phyloP scores from a whole-genome alignment of 2,888 invertebrate genomes.

The Teleiodes luculella region DNA sequence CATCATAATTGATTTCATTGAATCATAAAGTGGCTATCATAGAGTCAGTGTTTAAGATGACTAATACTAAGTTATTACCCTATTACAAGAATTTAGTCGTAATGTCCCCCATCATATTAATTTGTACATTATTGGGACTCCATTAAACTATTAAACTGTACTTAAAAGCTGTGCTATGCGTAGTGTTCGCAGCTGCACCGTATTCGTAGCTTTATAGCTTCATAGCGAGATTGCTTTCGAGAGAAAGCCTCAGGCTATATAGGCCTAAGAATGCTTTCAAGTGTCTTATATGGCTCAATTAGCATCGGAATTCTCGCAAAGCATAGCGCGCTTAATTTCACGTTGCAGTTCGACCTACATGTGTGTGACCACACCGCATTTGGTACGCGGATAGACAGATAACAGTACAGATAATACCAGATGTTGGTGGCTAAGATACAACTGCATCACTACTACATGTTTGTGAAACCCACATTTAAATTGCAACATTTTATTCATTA shows the following conservation, averaged over 20 bases:
- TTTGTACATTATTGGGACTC: too few relatives aligned
- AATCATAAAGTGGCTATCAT: too few relatives aligned
- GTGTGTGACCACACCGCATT: conserved; percentile 47
- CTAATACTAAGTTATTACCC: too few relatives aligned
- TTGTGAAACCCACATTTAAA: too few relatives aligned
- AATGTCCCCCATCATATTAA: too few relatives aligned
- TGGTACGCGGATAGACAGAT: background rate
- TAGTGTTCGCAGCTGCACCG: background rate
- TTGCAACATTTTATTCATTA: too few relatives aligned
- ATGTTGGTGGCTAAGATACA: background rate
- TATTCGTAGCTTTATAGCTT: conserved; percentile 3
- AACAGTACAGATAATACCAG: background rate
- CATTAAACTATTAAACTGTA: too few relatives aligned
- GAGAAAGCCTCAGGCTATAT: background rate
- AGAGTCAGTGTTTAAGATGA: too few relatives aligned
- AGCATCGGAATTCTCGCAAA: conserved; percentile 52
- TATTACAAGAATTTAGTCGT: too few relatives aligned
- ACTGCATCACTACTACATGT: background rate
- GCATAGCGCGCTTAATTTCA: conserved; percentile 53
- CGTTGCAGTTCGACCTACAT: conserved; percentile 62
- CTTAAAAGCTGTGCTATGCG: too few relatives aligned
- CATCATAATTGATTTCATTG: too few relatives aligned
- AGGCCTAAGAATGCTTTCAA: background rate
- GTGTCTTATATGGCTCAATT: conserved; percentile 36
- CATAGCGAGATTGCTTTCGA: background rate